Conservation (phyloP, 2,888 invertebrate genomes). For the Heliconius sara region DNA sequence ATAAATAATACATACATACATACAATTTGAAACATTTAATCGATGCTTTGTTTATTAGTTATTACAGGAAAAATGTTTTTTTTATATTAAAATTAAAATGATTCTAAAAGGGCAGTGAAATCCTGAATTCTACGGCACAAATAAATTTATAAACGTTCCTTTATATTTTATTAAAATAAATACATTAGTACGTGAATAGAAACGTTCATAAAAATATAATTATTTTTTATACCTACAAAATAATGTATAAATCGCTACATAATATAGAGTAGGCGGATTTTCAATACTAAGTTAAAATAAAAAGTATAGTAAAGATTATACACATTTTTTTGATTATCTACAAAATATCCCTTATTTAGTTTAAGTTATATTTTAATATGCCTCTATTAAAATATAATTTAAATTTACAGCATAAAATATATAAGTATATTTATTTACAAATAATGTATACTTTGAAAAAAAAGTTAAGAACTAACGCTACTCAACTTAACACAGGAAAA, state of each 20-base stretch:
- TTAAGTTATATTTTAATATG: neutral
- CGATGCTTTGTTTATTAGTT: neutral
- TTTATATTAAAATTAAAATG: neutral
- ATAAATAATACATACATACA: neutral
- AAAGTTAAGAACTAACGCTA: neutral
- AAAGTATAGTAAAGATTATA: neutral
- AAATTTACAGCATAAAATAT: slow-evolving; percentile 4
- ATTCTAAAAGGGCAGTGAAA: neutral
- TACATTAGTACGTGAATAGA: slow-evolving; percentile 2
- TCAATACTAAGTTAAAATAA: neutral
- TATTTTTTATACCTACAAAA: neutral
- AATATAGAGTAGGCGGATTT: slow-evolving; percentile 15
- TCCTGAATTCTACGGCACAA: neutral
- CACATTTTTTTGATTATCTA: neutral
- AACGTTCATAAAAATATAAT: neutral
- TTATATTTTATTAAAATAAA: slow-evolving; percentile 7
- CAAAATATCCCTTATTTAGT: neutral
- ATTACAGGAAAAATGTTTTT: neutral
- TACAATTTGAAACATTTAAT: slow-evolving; percentile 8
- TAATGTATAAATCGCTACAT: slow-evolving; percentile 13
- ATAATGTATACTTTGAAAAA: neutral
- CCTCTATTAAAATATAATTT: neutral
- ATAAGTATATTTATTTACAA: neutral
- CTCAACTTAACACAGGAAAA: neutral
- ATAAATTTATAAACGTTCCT: neutral